Percentiles rank a stretch among this genome's conserved stretches.
Evolutionary conservation across 2,888 invertebrate species (phyloP).

Genomic region (Acanthosepion lycidas): DNA sequence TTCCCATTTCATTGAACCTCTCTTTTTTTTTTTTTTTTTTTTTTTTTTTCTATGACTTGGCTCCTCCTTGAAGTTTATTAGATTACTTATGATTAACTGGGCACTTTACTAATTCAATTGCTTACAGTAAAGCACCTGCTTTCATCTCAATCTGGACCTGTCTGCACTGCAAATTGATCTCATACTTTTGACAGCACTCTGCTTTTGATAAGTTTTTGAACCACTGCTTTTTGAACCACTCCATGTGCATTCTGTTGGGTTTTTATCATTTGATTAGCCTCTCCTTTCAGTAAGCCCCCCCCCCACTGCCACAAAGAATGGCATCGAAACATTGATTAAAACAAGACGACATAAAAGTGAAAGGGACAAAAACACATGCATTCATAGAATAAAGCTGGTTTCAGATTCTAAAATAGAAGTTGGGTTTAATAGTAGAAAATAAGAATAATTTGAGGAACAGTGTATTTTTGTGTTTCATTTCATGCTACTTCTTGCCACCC

Average conservation of each 20-base stretch:
- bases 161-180: constrained; percentile 13
- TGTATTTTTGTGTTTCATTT: constrained; percentile 7
- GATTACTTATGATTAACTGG: constrained; percentile 33
- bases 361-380: background rate
- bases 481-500: background rate
- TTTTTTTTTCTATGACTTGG: background rate
- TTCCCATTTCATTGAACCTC: background rate
- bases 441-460: background rate
- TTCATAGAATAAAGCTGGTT: background rate
- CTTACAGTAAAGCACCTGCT: background rate
- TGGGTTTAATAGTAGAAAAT: constrained; percentile 24
- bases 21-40: background rate
- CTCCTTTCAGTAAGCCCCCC: background rate
- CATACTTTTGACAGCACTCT: constrained; percentile 9
- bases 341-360: background rate
- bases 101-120: constrained; percentile 14
- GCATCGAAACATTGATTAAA: background rate
- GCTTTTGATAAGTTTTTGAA: constrained; percentile 9
- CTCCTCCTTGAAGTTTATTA: constrained; percentile 25
- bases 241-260: background rate
- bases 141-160: constrained; percentile 33
- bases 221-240: background rate
- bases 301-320: background rate
- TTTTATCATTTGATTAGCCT: constrained; percentile 33
- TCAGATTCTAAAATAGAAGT: background rate